phyloP scores from a whole-genome alignment of 2,888 invertebrate genomes.

The Frankliniella intonsa region DNA sequence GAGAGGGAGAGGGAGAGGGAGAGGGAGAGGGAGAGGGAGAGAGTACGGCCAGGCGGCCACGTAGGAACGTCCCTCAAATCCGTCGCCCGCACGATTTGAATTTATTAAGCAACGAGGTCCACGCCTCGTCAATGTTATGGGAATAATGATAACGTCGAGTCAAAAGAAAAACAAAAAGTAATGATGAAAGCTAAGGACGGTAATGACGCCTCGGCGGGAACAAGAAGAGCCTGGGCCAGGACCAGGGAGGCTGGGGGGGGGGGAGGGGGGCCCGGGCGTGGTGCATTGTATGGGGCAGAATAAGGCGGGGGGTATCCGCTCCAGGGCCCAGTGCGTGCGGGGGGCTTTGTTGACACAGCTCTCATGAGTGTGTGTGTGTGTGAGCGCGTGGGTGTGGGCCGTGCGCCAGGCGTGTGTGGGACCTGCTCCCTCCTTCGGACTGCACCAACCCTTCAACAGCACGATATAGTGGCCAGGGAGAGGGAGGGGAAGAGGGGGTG shows the following conservation, averaged over 20 bases:
- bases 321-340: conserved; percentile 1
- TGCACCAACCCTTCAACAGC: neutral
- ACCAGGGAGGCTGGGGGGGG: neutral
- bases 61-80: too few relatives aligned
- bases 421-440: neutral
- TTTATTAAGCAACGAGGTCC: too few relatives aligned
- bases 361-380: neutral
- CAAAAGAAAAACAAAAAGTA: too few relatives aligned
- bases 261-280: neutral
- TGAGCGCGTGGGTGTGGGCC: neutral
- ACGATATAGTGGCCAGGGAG: neutral
- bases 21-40: neutral
- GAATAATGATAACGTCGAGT: too few relatives aligned
- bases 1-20: neutral
- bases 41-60: too few relatives aligned
- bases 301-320: neutral
- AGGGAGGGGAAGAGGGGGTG: neutral
- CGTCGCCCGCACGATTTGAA: too few relatives aligned
- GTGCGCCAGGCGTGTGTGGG: conserved; percentile 3
- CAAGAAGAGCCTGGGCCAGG: too few relatives aligned
- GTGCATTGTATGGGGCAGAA: neutral
- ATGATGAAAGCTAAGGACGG: too few relatives aligned
- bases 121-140: too few relatives aligned
- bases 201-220: too few relatives aligned
- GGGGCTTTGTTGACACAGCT: conserved; percentile 15